Conservation (phyloP, 2,113 vertebrate genomes). For the Fukomys damarensis region DNA sequence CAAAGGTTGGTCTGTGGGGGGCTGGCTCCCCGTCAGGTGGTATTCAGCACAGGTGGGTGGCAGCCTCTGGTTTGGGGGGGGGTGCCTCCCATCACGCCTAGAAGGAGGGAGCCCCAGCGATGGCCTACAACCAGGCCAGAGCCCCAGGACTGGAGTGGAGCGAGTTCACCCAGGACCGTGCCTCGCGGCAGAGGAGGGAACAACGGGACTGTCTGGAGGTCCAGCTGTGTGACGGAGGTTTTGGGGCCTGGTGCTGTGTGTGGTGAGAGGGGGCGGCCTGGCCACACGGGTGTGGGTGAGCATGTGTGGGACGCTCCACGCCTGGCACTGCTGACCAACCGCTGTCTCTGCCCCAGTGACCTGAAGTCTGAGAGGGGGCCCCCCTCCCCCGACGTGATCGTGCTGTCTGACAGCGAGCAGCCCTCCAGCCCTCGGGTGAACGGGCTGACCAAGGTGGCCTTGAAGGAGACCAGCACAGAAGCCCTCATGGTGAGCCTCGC, state of each 20-base stretch:
- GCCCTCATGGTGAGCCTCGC: constrained; percentile 91
- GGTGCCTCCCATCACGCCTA: not conserved
- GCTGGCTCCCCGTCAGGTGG: not conserved
- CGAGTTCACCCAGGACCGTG: not conserved
- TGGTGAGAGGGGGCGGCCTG: not conserved
- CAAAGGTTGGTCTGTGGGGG: not conserved
- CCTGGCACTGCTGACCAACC: not conserved
- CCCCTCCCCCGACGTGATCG: constrained; percentile 94
- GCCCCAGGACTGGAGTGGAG: not conserved
- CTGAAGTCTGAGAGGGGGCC: constrained; percentile 91
- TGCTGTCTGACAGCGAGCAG: constrained; percentile 96
- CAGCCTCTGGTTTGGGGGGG: not conserved
- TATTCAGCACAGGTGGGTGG: not conserved
- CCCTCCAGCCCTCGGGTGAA: constrained; percentile 95
- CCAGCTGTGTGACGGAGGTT: not conserved
- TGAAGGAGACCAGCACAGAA: constrained; percentile 92
- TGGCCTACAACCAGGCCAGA: not conserved
- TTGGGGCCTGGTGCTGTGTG: not conserved
- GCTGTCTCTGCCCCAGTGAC: constrained; percentile 84
- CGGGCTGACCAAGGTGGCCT: constrained; percentile 88
- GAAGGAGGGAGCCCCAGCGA: not conserved
- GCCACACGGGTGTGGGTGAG: not conserved
- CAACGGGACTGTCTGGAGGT: not conserved
- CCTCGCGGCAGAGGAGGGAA: not conserved
- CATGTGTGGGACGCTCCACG: not conserved